phyloP scores from a whole-genome alignment of 2,888 invertebrate genomes.

The Mimas tiliae region DNA sequence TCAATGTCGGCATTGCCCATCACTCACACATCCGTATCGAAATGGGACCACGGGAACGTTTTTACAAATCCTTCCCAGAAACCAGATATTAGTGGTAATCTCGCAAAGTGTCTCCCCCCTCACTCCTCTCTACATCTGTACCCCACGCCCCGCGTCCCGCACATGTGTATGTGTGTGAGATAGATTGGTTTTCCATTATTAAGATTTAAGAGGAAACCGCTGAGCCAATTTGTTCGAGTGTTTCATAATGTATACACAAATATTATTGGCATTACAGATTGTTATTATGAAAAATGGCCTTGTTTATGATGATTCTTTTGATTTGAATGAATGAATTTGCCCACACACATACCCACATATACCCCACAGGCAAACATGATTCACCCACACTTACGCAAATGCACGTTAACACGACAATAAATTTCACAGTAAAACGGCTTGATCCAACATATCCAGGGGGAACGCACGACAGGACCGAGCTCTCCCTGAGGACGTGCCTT shows the following conservation, averaged over 20 bases:
- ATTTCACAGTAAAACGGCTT: no score
- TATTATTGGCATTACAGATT: not conserved
- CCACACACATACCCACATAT: no score
- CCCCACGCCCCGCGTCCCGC: not conserved
- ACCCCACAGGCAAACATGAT: no score
- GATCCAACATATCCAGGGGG: no score
- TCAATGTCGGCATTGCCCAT: not conserved
- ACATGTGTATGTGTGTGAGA: conserved; percentile 1
- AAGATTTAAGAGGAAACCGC: conserved; percentile 22
- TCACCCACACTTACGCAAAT: no score
- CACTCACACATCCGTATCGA: not conserved
- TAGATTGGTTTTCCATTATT: conserved; percentile 24
- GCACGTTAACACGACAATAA: no score
- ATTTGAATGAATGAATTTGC: no score
- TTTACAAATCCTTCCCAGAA: conserved; percentile 11
- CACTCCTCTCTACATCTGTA: not conserved
- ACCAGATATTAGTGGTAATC: conserved; percentile 19
- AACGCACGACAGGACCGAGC: no score
- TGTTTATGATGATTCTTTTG: no score
- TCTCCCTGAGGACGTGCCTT: no score
- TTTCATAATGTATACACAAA: conserved; percentile 12
- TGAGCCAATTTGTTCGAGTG: conserved; percentile 17
- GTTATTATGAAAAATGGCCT: not conserved
- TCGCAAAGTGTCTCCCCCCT: conserved; percentile 10
- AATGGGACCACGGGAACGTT: not conserved